Conservation (phyloP, 2,113 vertebrate genomes). For the Gobius niger region DNA sequence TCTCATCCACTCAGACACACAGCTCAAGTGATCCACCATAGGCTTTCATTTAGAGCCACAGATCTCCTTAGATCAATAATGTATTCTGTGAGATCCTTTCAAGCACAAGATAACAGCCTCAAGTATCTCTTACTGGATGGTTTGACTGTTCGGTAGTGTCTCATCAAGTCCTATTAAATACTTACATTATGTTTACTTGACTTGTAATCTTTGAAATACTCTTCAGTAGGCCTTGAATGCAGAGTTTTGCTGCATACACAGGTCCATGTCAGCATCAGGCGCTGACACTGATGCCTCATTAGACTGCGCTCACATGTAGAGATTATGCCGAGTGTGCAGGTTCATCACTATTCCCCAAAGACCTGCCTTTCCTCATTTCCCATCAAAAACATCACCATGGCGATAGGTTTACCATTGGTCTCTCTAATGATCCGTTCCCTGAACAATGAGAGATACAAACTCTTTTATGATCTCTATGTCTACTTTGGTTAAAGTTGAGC, state of each 20-base stretch:
- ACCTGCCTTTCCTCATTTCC: constrained; percentile 28
- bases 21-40: constrained; percentile 42
- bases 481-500: constrained; percentile 17
- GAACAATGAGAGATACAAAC: constrained; percentile 26
- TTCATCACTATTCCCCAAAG: constrained; percentile 44
- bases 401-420: constrained; percentile 36
- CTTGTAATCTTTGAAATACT: constrained; percentile 2
- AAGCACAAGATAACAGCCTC: constrained; percentile 25
- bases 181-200: constrained; percentile 16
- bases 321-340: constrained; percentile 40
- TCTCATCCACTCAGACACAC: constrained; percentile 54
- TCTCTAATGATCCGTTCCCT: constrained; percentile 37
- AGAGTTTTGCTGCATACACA: neutral
- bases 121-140: constrained; percentile 20
- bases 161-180: constrained; percentile 12
- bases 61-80: constrained; percentile 38
- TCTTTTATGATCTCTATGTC: neutral
- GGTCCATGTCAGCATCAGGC: constrained; percentile 31
- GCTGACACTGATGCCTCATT: constrained; percentile 38
- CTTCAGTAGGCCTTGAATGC: neutral
- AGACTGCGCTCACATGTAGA: constrained; percentile 40
- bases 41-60: constrained; percentile 28
- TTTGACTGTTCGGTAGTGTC: constrained; percentile 18
- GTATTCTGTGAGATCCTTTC: constrained; percentile 5
- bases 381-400: constrained; percentile 57